Evolutionary conservation across 2,797 vertebrate genomes (phyloP).

Genomic region (Rhincodon typus): DNA sequence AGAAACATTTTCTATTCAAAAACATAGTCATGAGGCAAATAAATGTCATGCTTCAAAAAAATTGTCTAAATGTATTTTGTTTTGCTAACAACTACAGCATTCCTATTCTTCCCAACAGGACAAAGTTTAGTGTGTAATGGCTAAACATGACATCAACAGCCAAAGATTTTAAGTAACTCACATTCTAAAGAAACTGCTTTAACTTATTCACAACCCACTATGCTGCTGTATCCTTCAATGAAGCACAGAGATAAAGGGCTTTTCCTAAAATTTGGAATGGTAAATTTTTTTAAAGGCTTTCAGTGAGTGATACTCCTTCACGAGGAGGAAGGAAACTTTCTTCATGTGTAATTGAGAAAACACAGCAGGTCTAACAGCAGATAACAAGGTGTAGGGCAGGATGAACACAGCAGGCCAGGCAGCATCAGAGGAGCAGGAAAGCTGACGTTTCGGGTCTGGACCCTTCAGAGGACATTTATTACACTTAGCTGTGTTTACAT

Average conservation of each 20-base stretch:
- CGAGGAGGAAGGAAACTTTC: neutral
- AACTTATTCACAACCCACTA: neutral
- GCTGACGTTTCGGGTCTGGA: no score
- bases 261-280: neutral
- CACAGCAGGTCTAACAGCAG: neutral
- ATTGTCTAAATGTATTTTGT: neutral
- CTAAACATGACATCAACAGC: neutral
- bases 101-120: neutral
- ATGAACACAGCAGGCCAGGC: no score
- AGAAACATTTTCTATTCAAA: neutral
- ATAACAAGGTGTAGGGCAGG: no score
- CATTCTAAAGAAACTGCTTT: neutral
- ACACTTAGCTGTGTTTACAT: neutral
- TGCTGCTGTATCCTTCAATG: neutral
- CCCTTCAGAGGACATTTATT: neutral
- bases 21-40: neutral
- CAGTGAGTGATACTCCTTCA: neutral
- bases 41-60: neutral
- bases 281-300: neutral
- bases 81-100: neutral
- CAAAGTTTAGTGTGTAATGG: neutral
- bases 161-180: neutral
- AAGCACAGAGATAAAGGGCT: neutral
- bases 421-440: no score
- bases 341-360: neutral